A percentile compares a stretch with the other conserved stretches of the same genome.
Conservation (phyloP, 2,888 invertebrate species). For the Bembecia ichneumoniformis region DNA sequence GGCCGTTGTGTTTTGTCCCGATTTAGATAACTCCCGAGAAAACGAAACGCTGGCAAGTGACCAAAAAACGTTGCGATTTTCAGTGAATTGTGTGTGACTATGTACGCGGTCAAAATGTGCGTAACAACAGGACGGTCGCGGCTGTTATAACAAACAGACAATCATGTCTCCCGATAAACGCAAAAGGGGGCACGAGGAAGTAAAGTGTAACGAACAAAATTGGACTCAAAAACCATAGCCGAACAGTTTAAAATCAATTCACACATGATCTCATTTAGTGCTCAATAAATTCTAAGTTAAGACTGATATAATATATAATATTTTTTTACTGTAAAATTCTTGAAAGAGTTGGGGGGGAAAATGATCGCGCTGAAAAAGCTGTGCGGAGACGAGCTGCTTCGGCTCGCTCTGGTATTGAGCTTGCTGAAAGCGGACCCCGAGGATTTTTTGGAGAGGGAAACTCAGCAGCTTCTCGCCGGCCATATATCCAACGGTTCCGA, state of each 20-base stretch:
- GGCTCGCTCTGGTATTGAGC: constrained; percentile 85
- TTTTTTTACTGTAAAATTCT: constrained; percentile 15
- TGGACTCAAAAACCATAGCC: constrained; percentile 28
- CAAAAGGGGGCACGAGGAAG: constrained; percentile 41
- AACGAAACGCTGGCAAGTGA: constrained; percentile 20
- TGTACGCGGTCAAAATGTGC: constrained; percentile 15
- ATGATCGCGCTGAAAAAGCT: constrained; percentile 89
- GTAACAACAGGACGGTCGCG: not conserved
- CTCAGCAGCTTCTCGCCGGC: constrained; percentile 65
- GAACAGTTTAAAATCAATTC: constrained; percentile 8
- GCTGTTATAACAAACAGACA: not conserved
- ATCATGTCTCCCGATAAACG: constrained; percentile 56
- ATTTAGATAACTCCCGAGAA: constrained; percentile 14
- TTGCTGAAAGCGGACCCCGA: constrained; percentile 84
- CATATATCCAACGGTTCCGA: constrained; percentile 78
- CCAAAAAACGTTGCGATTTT: constrained; percentile 17
- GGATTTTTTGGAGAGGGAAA: constrained; percentile 74
- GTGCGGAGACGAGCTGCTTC: constrained; percentile 85
- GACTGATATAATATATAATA: constrained; percentile 13
- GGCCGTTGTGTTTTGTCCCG: constrained; percentile 10
- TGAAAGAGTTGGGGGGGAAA: constrained; percentile 8
- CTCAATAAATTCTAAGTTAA: constrained; percentile 34
- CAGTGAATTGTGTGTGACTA: constrained; percentile 33
- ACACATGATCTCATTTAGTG: constrained; percentile 53
- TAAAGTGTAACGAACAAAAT: constrained; percentile 19